These are phyloP conservation scores for Ailurus styani DNA, from an alignment of 2,113 vertebrate species.

Conservation along the genomic window DNA sequence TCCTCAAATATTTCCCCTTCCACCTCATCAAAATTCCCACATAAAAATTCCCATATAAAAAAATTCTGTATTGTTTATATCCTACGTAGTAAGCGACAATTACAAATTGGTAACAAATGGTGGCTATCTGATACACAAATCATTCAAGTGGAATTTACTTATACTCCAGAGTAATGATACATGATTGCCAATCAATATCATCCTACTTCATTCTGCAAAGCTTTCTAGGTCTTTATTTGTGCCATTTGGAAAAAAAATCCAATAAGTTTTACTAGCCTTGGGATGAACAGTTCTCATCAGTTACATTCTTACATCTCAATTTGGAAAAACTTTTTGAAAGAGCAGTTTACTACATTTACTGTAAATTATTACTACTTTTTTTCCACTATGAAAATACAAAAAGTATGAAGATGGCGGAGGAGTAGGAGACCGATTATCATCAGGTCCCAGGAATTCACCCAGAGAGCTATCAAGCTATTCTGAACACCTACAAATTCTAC, in stretches of 20 bases:
- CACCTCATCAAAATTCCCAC: background rate
- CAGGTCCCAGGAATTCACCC: too few relatives aligned
- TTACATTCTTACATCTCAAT: background rate
- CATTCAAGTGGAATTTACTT: background rate
- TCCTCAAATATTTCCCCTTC: background rate
- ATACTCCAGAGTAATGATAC: background rate
- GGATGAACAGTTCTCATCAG: background rate
- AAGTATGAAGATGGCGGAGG: too few relatives aligned
- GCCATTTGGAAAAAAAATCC: background rate
- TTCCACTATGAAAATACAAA: background rate
- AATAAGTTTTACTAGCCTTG: background rate
- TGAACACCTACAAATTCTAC: too few relatives aligned
- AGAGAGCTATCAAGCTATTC: too few relatives aligned
- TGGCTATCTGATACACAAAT: background rate
- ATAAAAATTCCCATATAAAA: background rate
- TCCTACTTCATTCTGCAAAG: background rate
- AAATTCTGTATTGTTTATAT: background rate
- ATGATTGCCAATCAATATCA: background rate
- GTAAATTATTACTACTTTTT: background rate
- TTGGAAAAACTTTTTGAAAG: background rate
- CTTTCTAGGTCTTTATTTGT: background rate
- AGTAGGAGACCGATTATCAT: too few relatives aligned
- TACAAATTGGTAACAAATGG: background rate
- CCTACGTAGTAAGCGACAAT: background rate
- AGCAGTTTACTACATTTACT: background rate